phyloP scores from a whole-genome alignment of 2,113 vertebrate species.

The Noctilio leporinus region DNA sequence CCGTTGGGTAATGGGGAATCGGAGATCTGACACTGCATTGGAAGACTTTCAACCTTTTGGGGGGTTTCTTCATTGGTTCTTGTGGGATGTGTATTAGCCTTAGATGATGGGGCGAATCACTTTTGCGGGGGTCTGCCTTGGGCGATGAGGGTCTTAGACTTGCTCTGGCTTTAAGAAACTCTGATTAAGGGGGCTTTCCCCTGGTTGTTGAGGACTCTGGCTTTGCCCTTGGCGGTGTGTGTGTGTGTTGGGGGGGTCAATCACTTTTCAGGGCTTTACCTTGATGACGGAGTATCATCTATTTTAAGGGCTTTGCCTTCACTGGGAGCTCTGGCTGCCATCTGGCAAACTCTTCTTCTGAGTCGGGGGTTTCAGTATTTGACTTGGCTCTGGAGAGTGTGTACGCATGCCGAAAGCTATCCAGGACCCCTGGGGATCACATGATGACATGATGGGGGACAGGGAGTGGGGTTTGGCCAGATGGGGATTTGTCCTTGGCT shows the following conservation, averaged over 20 bases:
- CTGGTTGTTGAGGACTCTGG: not conserved
- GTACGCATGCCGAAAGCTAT: not conserved
- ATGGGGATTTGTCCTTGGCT: conserved; percentile 62
- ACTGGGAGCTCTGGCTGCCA: not conserved
- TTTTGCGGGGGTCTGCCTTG: not conserved
- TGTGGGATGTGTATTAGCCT: not conserved
- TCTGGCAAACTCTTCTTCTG: not conserved
- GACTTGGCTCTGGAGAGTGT: not conserved
- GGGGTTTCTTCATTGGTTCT: not conserved
- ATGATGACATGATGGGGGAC: not conserved
- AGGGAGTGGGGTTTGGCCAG: conserved; percentile 13
- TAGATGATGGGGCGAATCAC: not conserved
- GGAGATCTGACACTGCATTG: not conserved
- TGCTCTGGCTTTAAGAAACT: not conserved
- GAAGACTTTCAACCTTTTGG: not conserved
- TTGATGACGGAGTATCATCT: not conserved
- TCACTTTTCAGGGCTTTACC: not conserved
- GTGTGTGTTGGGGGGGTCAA: too few species aligned
- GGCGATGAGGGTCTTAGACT: not conserved
- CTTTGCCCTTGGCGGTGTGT: not conserved
- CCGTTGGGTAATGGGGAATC: not conserved
- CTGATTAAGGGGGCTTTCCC: not conserved
- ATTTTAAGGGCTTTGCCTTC: not conserved
- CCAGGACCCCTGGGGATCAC: not conserved
- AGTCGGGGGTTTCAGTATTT: not conserved